These are phyloP conservation scores for Halcyon smyrnensis DNA, from an alignment of 2,797 vertebrate species.

Conservation along the genomic window DNA sequence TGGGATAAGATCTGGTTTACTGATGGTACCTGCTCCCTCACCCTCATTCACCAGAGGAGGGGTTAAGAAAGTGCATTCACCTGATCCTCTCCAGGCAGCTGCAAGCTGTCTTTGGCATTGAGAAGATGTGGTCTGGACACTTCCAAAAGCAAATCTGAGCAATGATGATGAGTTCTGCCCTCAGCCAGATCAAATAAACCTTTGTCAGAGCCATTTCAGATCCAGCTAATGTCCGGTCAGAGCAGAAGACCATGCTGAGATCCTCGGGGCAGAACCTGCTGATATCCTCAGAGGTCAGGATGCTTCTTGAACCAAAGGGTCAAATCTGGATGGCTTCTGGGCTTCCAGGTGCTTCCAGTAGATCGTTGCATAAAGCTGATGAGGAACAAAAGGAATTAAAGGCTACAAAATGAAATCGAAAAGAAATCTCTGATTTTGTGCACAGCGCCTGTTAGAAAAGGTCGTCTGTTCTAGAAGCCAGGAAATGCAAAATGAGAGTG, in stretches of 20 bases:
- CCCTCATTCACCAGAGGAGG: not conserved
- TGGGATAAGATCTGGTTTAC: not conserved
- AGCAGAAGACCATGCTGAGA: not conserved
- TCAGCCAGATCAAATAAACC: not conserved
- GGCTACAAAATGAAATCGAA: not conserved
- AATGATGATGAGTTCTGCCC: not conserved
- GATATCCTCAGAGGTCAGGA: not conserved
- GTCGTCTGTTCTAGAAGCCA: not conserved
- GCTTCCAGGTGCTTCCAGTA: not conserved
- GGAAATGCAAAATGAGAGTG: not conserved
- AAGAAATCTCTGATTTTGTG: not conserved
- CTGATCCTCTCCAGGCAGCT: not conserved
- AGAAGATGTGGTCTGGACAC: not conserved
- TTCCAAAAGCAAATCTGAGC: not conserved
- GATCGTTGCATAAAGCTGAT: not conserved
- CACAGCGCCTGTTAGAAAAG: not conserved
- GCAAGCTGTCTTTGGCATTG: not conserved
- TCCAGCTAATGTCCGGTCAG: fast-evolving
- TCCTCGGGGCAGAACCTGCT: fast-evolving
- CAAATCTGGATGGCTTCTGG: not conserved
- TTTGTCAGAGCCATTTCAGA: not conserved
- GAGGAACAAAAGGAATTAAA: not conserved
- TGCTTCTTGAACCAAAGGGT: fast-evolving
- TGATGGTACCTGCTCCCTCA: not conserved
- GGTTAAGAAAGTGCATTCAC: not conserved